These are phyloP conservation scores for Podarcis siculus DNA, from an alignment of 2,797 vertebrate genomes.

Conservation along the genomic window DNA sequence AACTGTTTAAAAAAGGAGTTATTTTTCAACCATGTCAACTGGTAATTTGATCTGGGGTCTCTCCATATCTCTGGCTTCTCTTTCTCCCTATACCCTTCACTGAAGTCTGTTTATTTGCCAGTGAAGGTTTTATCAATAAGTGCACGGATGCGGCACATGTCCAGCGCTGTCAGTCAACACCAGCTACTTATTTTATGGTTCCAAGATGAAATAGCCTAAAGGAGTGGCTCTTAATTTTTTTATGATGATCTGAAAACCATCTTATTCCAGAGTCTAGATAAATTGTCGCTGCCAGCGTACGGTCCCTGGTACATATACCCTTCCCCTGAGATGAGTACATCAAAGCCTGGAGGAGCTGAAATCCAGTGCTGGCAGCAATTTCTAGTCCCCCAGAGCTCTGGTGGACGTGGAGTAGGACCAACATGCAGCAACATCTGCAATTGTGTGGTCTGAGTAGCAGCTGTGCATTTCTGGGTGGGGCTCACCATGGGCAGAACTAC, in stretches of 20 bases:
- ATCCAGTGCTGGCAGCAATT: not conserved
- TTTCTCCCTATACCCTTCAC: not conserved
- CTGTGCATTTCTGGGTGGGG: not conserved
- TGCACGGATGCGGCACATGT: not conserved
- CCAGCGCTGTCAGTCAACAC: not conserved
- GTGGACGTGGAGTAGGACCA: not conserved
- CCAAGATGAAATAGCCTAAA: not conserved
- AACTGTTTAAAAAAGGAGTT: not conserved
- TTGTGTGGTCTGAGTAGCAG: not conserved
- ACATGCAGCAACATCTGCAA: not conserved
- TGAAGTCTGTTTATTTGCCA: not conserved
- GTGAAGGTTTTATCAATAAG: not conserved
- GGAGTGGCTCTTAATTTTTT: not conserved
- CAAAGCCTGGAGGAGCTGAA: not conserved
- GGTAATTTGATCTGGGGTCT: not conserved
- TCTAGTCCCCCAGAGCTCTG: not conserved
- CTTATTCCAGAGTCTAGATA: not conserved
- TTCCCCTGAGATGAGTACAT: not conserved
- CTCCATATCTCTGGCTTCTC: not conserved
- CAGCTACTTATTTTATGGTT: not conserved
- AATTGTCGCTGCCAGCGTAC: not conserved
- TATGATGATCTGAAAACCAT: too few relatives aligned
- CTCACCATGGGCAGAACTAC: not conserved
- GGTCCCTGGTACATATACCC: not conserved
- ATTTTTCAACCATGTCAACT: not conserved